Evolutionary conservation across 2,113 vertebrate species (phyloP).

Genomic region (Alethe diademata): DNA sequence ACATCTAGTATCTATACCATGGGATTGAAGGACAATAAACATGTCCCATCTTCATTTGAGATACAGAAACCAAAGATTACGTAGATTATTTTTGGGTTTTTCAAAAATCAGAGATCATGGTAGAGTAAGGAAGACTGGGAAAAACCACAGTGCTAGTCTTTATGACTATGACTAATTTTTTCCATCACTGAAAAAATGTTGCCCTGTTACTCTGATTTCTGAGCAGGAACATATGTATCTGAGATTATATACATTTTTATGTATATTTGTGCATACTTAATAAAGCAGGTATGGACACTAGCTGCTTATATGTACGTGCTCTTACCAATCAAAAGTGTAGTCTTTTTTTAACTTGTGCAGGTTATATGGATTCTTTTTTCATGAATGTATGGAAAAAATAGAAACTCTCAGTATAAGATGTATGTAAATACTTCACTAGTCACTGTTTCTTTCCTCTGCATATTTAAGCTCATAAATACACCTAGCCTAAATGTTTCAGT

Average conservation of each 20-base stretch:
- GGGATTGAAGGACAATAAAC: background rate
- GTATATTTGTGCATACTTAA: background rate
- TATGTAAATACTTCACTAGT: background rate
- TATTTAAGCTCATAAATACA: background rate
- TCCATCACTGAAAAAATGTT: background rate
- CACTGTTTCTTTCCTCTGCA: background rate
- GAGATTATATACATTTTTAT: background rate
- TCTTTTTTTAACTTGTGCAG: background rate
- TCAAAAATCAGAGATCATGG: background rate
- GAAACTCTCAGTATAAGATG: background rate
- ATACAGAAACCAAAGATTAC: background rate
- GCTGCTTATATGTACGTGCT: background rate
- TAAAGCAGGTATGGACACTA: background rate
- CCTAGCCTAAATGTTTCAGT: background rate
- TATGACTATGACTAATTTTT: background rate
- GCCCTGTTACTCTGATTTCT: background rate
- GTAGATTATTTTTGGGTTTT: background rate
- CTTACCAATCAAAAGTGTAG: background rate
- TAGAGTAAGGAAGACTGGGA: background rate
- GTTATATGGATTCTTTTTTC: background rate
- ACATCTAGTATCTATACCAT: background rate
- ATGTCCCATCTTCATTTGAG: background rate
- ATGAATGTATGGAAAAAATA: background rate
- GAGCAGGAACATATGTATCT: background rate
- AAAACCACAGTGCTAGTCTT: background rate